Conservation (phyloP, 2,888 invertebrate genomes). For the Pherbina coryleti region DNA sequence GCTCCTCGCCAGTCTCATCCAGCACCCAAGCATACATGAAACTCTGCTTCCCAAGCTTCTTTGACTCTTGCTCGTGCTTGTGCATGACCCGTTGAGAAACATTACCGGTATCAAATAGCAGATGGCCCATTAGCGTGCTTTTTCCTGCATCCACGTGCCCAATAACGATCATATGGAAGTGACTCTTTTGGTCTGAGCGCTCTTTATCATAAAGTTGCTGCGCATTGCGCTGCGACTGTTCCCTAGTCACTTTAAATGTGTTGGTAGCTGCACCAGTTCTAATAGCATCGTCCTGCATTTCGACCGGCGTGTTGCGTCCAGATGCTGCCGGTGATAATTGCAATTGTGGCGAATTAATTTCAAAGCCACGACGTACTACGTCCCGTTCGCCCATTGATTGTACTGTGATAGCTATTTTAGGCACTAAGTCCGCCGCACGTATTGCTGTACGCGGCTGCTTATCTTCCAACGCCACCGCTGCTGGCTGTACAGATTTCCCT, state of each 20-base stretch:
- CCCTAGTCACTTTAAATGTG: constrained; percentile 63
- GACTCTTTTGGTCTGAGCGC: constrained; percentile 84
- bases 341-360: constrained; percentile 73
- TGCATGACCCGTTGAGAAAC: constrained; percentile 91
- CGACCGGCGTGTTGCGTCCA: constrained; percentile 73
- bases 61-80: constrained; percentile 97
- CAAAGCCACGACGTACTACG: constrained; percentile 62
- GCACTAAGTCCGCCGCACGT: not conserved
- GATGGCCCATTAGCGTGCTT: constrained; percentile 87
- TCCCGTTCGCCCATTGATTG: constrained; percentile 55
- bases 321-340: constrained; percentile 78
- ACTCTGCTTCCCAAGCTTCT: constrained; percentile 96
- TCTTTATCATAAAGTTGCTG: constrained; percentile 77
- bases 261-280: constrained; percentile 41
- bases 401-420: constrained; percentile 37
- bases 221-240: constrained; percentile 70
- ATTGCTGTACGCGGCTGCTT: constrained; percentile 31
- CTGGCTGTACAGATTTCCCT: constrained; percentile 58
- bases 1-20: constrained; percentile 98
- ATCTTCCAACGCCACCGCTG: constrained; percentile 42
- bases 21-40: constrained; percentile 99
- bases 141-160: constrained; percentile 86
- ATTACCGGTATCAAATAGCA: constrained; percentile 88
- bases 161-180: constrained; percentile 91
- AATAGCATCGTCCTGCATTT: constrained; percentile 57